Evolutionary conservation across 2,113 vertebrate genomes (phyloP), one percentile per base, ranked within the genome.

Genomic region (Phrynocephalus versicolor): DNA sequence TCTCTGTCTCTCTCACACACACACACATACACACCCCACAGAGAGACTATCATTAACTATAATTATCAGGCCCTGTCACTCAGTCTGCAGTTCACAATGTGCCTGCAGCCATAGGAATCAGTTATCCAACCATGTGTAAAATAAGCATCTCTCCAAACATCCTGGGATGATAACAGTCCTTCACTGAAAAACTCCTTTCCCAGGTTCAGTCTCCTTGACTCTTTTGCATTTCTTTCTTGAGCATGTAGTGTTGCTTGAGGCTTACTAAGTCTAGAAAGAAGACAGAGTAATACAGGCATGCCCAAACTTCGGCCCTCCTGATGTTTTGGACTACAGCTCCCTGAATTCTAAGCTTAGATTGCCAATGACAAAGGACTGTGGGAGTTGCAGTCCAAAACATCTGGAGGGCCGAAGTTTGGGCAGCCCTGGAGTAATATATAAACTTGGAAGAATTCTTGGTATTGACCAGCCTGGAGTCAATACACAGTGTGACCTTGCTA

Each of bases 41-140:
- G 5, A 51, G 45, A 93, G 92, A 92, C 92, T 90, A 95, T 94
- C 92, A 91, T 95, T 95, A 95, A 89, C 91, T 85, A 90, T 95
- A 94, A 95, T 95, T 94, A 95, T 91, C 1, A 0, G 88, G 88
- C 89, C 94, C 93, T 94, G 93, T 93, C 94, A 95, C 89, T 94
- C 92, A 94, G 94, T 89, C 93, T 91, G 91, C 92, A 92, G 90
- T 91, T 92, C 91, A 89, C 79, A 86, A 90, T 88, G 92, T 88
- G 92, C 94, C 90, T 87, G 87, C 85, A 95, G 93, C 93, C 92
- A 92, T 80, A 92, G 90, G 89, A 94, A 95, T 79, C 19, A 57
- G 13, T 79, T 85, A 79, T 93, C 88, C 88, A 0, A 88, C 71
- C 0, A 92, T 90, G 88, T 89, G 91, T 92, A 93, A 95, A 94